phyloP scores from a whole-genome alignment of 2,888 invertebrate genomes.

The Bombylius major region DNA sequence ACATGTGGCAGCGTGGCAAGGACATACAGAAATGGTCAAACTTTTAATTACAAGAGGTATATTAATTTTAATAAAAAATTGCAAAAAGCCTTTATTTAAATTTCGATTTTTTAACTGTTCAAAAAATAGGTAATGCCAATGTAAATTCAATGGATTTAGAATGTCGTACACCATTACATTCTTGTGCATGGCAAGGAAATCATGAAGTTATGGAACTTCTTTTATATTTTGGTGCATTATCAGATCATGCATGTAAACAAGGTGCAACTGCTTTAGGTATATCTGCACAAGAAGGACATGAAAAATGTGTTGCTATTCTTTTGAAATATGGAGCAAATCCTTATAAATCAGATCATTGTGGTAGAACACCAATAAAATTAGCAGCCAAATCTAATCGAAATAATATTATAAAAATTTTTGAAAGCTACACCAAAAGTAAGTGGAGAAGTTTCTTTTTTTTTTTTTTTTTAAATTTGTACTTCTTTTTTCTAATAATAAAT shows the following conservation, averaged over 20 bases:
- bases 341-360: conserved; percentile 73
- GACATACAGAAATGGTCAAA: conserved; percentile 85
- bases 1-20: conserved; percentile 88
- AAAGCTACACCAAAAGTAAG: conserved; percentile 47
- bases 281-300: conserved; percentile 92
- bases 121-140: conserved; percentile 55
- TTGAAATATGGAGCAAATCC: conserved; percentile 77
- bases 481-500: background rate
- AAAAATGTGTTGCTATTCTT: conserved; percentile 74
- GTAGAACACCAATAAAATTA: conserved; percentile 74
- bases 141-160: conserved; percentile 83
- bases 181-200: conserved; percentile 93
- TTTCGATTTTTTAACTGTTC: background rate
- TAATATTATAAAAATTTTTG: conserved; percentile 66
- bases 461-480: background rate
- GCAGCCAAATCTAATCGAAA: conserved; percentile 86
- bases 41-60: conserved; percentile 58
- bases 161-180: conserved; percentile 80
- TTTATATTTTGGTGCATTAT: conserved; percentile 65
- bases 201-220: conserved; percentile 67
- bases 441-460: background rate
- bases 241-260: conserved; percentile 87
- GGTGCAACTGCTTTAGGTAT: conserved; percentile 92
- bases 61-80: conserved; percentile 8
- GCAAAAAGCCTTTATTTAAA: background rate